Conservation (phyloP, 2,797 vertebrate genomes). For the Hippoglossus hippoglossus region DNA sequence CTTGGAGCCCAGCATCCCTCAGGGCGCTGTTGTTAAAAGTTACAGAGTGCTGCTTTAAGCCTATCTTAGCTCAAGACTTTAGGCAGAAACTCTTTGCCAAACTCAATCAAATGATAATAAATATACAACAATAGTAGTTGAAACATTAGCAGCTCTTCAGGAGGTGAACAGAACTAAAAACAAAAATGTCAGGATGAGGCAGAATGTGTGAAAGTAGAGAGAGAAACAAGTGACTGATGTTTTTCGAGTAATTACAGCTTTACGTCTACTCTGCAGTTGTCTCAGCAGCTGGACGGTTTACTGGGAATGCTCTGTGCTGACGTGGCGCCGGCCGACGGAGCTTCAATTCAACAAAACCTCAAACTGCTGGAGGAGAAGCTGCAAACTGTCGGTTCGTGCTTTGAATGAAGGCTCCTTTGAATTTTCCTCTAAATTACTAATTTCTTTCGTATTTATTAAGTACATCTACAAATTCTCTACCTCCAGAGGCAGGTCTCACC, state of each 20-base stretch:
- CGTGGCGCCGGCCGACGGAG: constrained; percentile 95
- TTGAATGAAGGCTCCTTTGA: neutral
- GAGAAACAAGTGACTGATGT: neutral
- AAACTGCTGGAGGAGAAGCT: constrained; percentile 98
- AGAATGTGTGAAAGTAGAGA: neutral
- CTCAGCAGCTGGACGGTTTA: constrained; percentile 96
- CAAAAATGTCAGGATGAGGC: neutral
- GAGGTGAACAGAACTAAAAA: no score
- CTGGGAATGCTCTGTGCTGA: constrained; percentile 98
- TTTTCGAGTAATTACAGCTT: neutral
- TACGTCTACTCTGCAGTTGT: constrained; percentile 85
- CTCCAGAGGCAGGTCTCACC: constrained; percentile 90
- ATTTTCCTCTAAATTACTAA: no score
- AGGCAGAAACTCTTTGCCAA: no score
- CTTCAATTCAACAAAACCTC: constrained; percentile 96
- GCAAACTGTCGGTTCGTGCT: constrained; percentile 93
- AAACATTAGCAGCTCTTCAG: no score
- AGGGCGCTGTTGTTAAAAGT: no score
- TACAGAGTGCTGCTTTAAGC: no score
- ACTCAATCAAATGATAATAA: no score
- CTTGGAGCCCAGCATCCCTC: no score
- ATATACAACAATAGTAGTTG: no score
- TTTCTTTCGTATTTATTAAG: no score
- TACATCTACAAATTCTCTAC: neutral
- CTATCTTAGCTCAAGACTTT: no score